Conservation (phyloP, 2,797 vertebrate species). For the Staurois parvus region DNA sequence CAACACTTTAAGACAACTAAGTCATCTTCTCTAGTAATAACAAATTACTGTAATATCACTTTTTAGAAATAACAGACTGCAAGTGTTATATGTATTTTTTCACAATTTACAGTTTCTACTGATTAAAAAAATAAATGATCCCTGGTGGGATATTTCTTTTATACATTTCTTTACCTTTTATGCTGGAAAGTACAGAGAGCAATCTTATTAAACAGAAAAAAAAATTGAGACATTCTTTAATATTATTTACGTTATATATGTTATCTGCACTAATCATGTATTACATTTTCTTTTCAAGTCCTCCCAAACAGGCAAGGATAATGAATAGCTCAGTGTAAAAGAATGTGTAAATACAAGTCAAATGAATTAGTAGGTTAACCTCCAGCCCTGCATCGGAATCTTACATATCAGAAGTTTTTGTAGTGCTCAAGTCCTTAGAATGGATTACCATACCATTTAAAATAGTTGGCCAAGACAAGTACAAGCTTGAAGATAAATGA, state of each 20-base stretch:
- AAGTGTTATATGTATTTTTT: no score
- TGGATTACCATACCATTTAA: neutral
- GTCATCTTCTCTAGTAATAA: no score
- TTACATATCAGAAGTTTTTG: slow-evolving; percentile 23
- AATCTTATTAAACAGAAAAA: no score
- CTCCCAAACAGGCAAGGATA: slow-evolving; percentile 15
- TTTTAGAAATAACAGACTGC: no score
- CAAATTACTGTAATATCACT: no score
- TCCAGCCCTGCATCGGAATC: slow-evolving; percentile 45
- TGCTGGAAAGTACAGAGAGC: no score
- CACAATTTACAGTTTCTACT: no score
- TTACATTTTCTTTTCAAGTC: slow-evolving; percentile 14
- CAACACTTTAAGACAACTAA: no score
- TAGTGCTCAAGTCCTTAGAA: slow-evolving; percentile 37
- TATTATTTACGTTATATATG: neutral
- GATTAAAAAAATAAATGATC: no score
- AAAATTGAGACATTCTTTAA: neutral
- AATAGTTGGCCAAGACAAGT: neutral
- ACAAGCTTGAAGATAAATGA: neutral
- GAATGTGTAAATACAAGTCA: slow-evolving; percentile 55
- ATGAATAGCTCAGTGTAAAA: slow-evolving; percentile 30
- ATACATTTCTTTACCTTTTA: no score
- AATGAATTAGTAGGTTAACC: slow-evolving; percentile 50
- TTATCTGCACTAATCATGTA: neutral
- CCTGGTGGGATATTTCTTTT: no score